These are phyloP conservation scores for Craseonycteris thonglongyai DNA, from an alignment of 2,113 vertebrate species.

Conservation along the genomic window DNA sequence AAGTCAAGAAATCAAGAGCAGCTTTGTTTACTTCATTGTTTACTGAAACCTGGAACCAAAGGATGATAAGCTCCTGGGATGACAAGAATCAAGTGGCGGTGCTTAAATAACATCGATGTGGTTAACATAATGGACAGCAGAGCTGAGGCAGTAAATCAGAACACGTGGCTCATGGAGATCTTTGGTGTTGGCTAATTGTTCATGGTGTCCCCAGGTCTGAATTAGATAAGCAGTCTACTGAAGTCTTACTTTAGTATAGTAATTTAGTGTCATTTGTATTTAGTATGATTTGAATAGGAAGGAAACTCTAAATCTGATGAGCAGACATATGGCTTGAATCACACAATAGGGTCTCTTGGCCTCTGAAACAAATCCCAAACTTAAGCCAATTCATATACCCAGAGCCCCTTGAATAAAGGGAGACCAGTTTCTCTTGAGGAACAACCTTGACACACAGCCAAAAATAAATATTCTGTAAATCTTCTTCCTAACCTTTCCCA, in stretches of 20 bases:
- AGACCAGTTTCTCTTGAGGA: background rate
- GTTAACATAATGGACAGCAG: too few relatives aligned
- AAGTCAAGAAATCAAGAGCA: background rate
- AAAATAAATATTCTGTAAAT: background rate
- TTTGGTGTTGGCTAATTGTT: background rate
- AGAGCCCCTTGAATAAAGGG: background rate
- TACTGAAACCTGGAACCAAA: background rate
- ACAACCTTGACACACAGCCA: background rate
- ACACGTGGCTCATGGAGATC: background rate
- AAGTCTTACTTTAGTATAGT: background rate
- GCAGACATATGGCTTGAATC: background rate
- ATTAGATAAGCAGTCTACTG: background rate
- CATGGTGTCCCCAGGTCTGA: background rate
- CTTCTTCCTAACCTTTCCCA: background rate
- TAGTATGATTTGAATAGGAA: background rate
- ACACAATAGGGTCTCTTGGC: background rate
- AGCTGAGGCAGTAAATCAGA: background rate
- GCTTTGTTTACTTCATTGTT: background rate
- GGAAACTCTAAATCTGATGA: background rate
- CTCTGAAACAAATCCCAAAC: background rate
- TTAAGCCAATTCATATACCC: background rate
- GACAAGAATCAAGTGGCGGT: background rate
- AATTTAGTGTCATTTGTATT: background rate
- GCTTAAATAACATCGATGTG: background rate
- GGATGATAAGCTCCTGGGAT: background rate